phyloP scores from a whole-genome alignment of 2,797 vertebrate genomes.

The Falco cherrug region DNA sequence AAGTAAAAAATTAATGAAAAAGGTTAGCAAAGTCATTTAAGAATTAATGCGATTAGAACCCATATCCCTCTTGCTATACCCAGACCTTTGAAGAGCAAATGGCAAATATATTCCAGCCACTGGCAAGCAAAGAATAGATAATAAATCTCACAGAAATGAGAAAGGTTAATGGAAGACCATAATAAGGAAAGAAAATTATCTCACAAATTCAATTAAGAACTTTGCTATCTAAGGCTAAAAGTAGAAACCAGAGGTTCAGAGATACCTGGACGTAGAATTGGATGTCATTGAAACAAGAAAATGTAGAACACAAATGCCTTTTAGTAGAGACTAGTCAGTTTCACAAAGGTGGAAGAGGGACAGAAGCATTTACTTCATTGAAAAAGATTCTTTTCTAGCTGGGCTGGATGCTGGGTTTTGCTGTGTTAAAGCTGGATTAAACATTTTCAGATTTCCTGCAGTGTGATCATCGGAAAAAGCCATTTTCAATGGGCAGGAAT shows the following conservation, averaged over 20 bases:
- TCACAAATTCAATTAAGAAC: background rate
- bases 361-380: background rate
- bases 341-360: background rate
- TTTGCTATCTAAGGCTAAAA: slow-evolving; percentile 29
- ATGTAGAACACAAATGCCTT: background rate
- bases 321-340: background rate
- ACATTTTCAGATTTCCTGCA: background rate
- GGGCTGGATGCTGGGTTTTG: background rate
- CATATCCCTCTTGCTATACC: background rate
- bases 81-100: slow-evolving; percentile 5
- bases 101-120: slow-evolving; percentile 20
- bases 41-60: background rate
- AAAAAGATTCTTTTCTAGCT: background rate
- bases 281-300: background rate
- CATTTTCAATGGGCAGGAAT: background rate
- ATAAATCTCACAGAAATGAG: slow-evolving; percentile 29
- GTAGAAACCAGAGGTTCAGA: background rate
- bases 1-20: slow-evolving; percentile 11
- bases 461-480: background rate
- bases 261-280: background rate
- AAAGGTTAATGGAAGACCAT: slow-evolving; percentile 22
- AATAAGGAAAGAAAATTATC: slow-evolving; percentile 21
- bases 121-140: slow-evolving; percentile 32
- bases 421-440: background rate
- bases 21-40: slow-evolving; percentile 10